Percentiles rank a stretch among this genome's conserved stretches.
Conservation (phyloP, 2,797 vertebrate species). For the Pseudochirops cupreus region DNA sequence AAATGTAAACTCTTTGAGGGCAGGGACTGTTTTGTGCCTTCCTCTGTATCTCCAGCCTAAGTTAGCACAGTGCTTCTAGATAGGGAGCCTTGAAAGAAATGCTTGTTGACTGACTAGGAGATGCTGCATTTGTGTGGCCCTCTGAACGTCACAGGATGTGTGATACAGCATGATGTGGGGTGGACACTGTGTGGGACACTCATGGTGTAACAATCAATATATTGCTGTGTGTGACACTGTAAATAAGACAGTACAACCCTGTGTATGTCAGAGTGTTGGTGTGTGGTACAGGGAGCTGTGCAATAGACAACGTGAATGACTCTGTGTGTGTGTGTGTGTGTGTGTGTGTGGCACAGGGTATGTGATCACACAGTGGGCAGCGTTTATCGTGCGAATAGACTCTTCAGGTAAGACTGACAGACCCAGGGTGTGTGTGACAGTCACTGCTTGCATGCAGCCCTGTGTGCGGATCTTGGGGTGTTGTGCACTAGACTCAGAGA, state of each 20-base stretch:
- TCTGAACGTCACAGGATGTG: not conserved
- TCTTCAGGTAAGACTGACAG: too few species aligned
- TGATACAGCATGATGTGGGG: not conserved
- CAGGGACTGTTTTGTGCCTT: not conserved
- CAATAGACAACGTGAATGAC: too few species aligned
- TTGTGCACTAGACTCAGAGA: not conserved
- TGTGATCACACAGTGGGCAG: not conserved
- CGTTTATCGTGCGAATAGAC: not conserved
- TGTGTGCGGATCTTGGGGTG: not conserved
- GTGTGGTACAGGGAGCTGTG: too few species aligned
- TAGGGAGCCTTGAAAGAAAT: not conserved
- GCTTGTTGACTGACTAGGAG: not conserved
- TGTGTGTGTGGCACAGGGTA: too few species aligned
- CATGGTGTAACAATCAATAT: not conserved
- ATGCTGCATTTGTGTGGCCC: not conserved
- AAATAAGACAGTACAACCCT: too few species aligned
- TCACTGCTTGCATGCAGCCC: too few species aligned
- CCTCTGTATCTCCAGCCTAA: not conserved
- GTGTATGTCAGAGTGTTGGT: not conserved
- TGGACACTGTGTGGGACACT: not conserved
- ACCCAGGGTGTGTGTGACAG: too few species aligned
- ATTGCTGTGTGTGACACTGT: not conserved
- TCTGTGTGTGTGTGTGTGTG: too few species aligned
- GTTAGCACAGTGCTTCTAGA: not conserved
- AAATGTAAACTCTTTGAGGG: not conserved